Evolutionary conservation across 2,888 invertebrate genomes (phyloP).

Genomic region (Leptinotarsa haldemani): DNA sequence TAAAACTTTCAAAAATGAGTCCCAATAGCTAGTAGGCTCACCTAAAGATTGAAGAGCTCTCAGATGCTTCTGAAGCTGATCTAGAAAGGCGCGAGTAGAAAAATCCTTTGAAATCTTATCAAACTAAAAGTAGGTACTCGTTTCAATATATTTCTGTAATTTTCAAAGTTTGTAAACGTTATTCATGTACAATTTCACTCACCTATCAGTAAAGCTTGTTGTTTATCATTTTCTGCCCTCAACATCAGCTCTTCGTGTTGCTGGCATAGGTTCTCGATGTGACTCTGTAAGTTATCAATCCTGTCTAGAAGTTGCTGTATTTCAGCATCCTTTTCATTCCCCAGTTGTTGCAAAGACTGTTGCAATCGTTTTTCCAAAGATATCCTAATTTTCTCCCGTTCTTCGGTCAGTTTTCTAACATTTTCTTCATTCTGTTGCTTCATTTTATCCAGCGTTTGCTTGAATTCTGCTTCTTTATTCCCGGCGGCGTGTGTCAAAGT

Average conservation of each 20-base stretch:
- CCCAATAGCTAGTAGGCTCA: no score
- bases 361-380: constrained; percentile 84
- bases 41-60: no score
- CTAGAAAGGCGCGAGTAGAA: no score
- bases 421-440: constrained; percentile 81
- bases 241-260: constrained; percentile 93
- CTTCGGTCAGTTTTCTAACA: constrained; percentile 80
- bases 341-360: constrained; percentile 78
- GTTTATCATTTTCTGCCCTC: constrained; percentile 94
- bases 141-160: no score
- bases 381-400: constrained; percentile 78
- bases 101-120: no score
- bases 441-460: constrained; percentile 78
- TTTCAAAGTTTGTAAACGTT: no score
- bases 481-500: constrained; percentile 78
- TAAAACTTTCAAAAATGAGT: no score
- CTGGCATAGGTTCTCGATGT: constrained; percentile 86
- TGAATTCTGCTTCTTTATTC: constrained; percentile 84
- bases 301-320: constrained; percentile 81
- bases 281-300: constrained; percentile 81
- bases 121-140: no score
- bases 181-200: constrained; percentile 31
- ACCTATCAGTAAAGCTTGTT: constrained; percentile 89
- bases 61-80: no score
- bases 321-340: constrained; percentile 83